phyloP scores from a whole-genome alignment of 2,797 vertebrate species.

The Loriculus beryllinus region DNA sequence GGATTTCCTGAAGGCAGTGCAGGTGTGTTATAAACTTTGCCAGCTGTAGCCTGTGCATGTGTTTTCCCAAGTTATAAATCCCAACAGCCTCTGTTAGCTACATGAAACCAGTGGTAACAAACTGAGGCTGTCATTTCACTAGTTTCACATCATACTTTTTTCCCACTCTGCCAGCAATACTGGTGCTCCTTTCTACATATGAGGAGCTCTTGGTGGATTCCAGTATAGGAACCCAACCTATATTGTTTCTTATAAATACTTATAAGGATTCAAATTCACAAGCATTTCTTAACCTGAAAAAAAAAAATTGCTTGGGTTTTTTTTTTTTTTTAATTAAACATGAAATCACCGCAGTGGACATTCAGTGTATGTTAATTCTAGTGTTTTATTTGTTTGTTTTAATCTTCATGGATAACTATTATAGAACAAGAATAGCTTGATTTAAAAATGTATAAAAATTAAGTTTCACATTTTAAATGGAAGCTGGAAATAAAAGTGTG shows the following conservation, averaged over 20 bases:
- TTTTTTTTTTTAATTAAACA: background rate
- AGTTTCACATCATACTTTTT: background rate
- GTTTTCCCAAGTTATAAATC: background rate
- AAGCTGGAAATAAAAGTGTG: background rate
- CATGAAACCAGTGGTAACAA: background rate
- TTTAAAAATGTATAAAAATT: background rate
- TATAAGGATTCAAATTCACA: background rate
- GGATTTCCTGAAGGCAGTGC: background rate
- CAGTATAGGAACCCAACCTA: background rate
- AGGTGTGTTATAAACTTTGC: rapidly evolving
- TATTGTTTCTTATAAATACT: background rate
- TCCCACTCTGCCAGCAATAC: background rate
- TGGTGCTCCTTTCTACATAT: background rate
- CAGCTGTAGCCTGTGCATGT: background rate
- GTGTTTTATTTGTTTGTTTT: background rate
- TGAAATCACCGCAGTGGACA: background rate
- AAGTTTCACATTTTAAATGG: background rate
- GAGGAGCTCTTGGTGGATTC: background rate
- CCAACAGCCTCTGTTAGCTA: background rate
- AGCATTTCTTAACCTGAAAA: background rate
- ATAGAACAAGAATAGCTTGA: background rate
- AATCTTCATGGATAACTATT: background rate
- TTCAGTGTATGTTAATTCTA: background rate
- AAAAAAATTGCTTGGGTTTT: too few species aligned
- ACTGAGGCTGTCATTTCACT: background rate